Evolutionary conservation across 1,140 invertebrate species (phyloP).

Genomic region (Nephila pilipes): DNA sequence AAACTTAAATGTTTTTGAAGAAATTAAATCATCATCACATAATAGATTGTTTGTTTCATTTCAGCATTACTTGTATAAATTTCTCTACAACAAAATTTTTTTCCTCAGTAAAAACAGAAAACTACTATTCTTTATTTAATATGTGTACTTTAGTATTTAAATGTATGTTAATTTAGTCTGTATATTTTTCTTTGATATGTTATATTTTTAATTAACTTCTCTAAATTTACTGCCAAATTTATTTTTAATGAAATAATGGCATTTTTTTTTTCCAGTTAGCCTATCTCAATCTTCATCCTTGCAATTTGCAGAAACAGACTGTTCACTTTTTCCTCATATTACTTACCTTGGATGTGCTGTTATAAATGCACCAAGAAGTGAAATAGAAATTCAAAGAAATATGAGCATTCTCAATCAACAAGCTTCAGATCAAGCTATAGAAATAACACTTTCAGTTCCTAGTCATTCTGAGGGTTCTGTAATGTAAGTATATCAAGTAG

Average conservation of each 20-base stretch:
- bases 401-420: slow-evolving; percentile 94
- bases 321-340: slow-evolving; percentile 95
- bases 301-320: slow-evolving; percentile 86
- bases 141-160: too few relatives aligned
- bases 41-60: too few relatives aligned
- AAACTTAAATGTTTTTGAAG: too few relatives aligned
- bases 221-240: not conserved
- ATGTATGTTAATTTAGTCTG: not conserved
- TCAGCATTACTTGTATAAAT: too few relatives aligned
- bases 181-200: not conserved
- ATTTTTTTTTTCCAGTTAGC: slow-evolving; percentile 42
- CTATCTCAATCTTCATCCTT: slow-evolving; percentile 69
- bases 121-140: too few relatives aligned
- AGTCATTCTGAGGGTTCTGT: slow-evolving; percentile 89
- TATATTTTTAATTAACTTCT: not conserved
- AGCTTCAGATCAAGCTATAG: slow-evolving; percentile 86
- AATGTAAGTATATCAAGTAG: slow-evolving; percentile 81
- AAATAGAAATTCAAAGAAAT: slow-evolving; percentile 96
- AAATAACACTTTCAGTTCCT: slow-evolving; percentile 93
- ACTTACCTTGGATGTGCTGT: slow-evolving; percentile 96
- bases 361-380: slow-evolving; percentile 95
- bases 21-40: too few relatives aligned
- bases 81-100: too few relatives aligned
- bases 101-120: too few relatives aligned
- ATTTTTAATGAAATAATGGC: not conserved